These are phyloP conservation scores for Thereuonema tuberculata DNA, from an alignment of 1,140 invertebrate genomes.

Conservation along the genomic window DNA sequence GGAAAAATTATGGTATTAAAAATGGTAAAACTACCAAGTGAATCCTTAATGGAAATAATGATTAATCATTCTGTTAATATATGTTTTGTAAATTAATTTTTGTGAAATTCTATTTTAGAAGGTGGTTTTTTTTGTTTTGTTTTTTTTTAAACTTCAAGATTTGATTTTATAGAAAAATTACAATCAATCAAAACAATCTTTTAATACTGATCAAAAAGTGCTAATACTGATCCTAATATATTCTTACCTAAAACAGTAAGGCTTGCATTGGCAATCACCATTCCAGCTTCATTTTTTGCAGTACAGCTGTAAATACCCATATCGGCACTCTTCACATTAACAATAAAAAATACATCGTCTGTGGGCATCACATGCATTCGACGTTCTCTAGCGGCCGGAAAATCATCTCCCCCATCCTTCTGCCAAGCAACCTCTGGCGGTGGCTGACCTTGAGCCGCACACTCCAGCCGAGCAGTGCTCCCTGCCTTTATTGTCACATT, in stretches of 20 bases:
- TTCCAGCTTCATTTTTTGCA: constrained; percentile 75
- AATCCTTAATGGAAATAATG: too few relatives aligned
- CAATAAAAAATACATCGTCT: constrained; percentile 84
- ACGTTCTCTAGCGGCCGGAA: constrained; percentile 83
- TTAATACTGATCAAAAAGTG: too few relatives aligned
- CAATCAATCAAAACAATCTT: too few relatives aligned
- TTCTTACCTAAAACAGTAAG: constrained; percentile 62
- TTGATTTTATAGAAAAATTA: too few relatives aligned
- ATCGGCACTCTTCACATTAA: constrained; percentile 72
- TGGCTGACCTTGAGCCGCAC: constrained; percentile 77
- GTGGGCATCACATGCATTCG: constrained; percentile 81
- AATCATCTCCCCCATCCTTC: constrained; percentile 88
- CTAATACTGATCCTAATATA: too few relatives aligned
- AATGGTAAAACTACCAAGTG: too few relatives aligned
- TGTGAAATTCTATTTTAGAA: too few relatives aligned
- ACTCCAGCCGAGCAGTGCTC: constrained; percentile 72
- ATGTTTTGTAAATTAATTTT: too few relatives aligned
- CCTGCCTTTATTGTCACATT: constrained; percentile 74
- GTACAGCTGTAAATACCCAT: constrained; percentile 88
- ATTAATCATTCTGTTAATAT: too few relatives aligned
- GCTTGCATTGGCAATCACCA: constrained; percentile 73
- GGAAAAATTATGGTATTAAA: too few relatives aligned
- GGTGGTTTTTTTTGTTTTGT: too few relatives aligned
- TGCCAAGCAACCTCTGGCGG: constrained; percentile 78
- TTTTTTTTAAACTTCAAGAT: too few relatives aligned